Conservation (phyloP, 2,113 vertebrate genomes). For the Caracal caracal region DNA sequence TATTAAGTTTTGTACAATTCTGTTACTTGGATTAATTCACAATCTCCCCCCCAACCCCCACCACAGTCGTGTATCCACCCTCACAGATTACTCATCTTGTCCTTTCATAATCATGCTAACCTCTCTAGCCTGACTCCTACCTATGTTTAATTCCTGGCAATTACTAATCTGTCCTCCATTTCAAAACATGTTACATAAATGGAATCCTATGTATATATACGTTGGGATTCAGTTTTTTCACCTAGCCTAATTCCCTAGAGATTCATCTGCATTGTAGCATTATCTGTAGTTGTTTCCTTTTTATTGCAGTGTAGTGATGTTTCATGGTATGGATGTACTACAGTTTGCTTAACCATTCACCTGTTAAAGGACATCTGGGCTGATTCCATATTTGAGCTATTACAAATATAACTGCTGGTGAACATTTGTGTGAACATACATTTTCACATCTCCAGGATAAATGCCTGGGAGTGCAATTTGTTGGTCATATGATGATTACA, state of each 20-base stretch:
- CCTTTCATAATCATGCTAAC: not conserved
- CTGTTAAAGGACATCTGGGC: not conserved
- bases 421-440: not conserved
- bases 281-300: not conserved
- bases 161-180: not conserved
- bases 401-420: not conserved
- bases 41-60: not conserved
- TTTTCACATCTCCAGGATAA: slow-evolving; percentile 1
- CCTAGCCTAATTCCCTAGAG: not conserved
- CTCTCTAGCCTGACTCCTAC: not conserved
- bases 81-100: not conserved
- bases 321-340: not conserved
- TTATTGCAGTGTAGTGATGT: not conserved
- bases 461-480: not conserved
- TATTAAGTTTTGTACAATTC: not conserved
- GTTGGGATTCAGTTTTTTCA: not conserved
- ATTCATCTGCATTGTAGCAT: not conserved
- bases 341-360: not conserved
- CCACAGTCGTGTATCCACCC: not conserved
- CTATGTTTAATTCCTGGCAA: not conserved
- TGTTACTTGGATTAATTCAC: not conserved
- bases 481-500: not conserved
- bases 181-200: not conserved
- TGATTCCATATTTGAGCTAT: not conserved
- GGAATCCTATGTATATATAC: not conserved